phyloP scores from a whole-genome alignment of 2,888 invertebrate species.

The Pseudococcus viburni region DNA sequence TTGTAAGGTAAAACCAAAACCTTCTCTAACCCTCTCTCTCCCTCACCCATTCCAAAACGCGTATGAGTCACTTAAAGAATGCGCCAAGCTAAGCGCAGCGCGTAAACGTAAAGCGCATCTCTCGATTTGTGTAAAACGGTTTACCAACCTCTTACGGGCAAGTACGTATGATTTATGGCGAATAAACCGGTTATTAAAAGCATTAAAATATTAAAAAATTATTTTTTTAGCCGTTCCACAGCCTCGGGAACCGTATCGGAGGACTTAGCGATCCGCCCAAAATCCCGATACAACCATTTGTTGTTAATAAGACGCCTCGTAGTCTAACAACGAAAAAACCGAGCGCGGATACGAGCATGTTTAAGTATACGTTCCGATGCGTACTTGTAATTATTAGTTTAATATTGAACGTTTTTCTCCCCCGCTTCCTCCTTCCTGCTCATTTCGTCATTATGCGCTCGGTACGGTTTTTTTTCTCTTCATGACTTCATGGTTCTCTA shows the following conservation, averaged over 20 bases:
- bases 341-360: not conserved
- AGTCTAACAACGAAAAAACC: constrained; percentile 59
- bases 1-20: too few relatives aligned
- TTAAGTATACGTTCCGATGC: constrained; percentile 64
- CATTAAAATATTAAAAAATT: constrained; percentile 65
- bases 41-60: not conserved
- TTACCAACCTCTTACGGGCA: constrained; percentile 60
- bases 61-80: constrained; percentile 39
- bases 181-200: constrained; percentile 66
- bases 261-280: constrained; percentile 64
- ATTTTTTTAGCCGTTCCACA: constrained; percentile 63
- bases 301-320: constrained; percentile 65
- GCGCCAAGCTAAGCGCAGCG: constrained; percentile 24
- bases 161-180: constrained; percentile 64
- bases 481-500: not conserved
- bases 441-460: not conserved
- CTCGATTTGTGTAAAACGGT: constrained; percentile 37
- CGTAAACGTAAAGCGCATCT: constrained; percentile 33
- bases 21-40: not conserved
- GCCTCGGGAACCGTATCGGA: constrained; percentile 59
- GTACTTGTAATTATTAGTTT: constrained; percentile 66
- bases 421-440: not conserved
- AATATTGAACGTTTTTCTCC: constrained; percentile 37
- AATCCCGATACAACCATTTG: constrained; percentile 63
- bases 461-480: not conserved